Conservation (phyloP, 1,140 invertebrate genomes). For the Pteromalus puparum region DNA sequence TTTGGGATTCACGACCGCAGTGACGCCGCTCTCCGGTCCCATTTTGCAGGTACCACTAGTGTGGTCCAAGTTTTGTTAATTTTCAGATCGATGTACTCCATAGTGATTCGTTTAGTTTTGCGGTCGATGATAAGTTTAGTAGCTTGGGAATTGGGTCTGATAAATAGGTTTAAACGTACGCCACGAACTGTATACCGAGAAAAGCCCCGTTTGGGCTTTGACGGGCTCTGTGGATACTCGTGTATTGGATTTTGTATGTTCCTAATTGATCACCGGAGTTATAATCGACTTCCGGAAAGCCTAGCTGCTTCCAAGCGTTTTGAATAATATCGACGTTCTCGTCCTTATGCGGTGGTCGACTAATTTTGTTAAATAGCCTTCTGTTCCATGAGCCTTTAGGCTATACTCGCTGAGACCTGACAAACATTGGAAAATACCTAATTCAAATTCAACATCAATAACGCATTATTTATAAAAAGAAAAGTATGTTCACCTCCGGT, state of each 20-base stretch:
- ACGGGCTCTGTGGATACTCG: background rate
- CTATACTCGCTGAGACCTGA: no score
- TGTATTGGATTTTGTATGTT: background rate
- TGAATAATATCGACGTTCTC: no score
- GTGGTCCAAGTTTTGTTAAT: background rate
- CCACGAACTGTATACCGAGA: background rate
- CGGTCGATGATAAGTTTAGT: conserved; percentile 76
- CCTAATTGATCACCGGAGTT: background rate
- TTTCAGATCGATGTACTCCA: conserved; percentile 56
- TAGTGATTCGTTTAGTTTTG: conserved; percentile 46
- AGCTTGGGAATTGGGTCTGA: conserved; percentile 76
- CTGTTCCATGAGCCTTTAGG: no score
- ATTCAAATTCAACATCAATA: no score
- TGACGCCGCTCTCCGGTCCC: no score
- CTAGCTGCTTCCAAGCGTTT: no score
- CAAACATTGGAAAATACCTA: no score
- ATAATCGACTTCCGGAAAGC: background rate
- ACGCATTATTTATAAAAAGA: no score
- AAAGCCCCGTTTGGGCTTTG: background rate
- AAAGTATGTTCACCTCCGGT: background rate
- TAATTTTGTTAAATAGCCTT: no score
- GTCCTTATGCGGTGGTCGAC: no score
- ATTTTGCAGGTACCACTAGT: no score
- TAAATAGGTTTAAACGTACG: background rate
- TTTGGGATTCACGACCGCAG: no score